Evolutionary conservation across 1,140 invertebrate genomes (phyloP).

Genomic region (Galendromus occidentalis): DNA sequence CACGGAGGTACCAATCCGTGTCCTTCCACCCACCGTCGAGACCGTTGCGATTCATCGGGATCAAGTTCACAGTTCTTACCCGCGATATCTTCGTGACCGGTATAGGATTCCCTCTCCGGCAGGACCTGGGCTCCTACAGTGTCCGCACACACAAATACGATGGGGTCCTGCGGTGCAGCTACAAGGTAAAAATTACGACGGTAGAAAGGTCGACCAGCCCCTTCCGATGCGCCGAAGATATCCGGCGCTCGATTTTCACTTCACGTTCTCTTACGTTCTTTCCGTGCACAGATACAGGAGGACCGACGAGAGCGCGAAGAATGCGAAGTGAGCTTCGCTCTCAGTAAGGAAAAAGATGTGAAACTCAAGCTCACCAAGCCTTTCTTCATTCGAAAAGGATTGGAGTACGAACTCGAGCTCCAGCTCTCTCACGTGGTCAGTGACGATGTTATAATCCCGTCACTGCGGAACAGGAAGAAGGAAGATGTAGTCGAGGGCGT

Average conservation of each 20-base stretch:
- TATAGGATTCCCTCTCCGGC: conserved; percentile 20
- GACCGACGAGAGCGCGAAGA: background rate
- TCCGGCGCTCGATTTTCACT: background rate
- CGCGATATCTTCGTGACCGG: conserved; percentile 22
- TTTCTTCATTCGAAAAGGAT: conserved; percentile 20
- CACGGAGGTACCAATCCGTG: conserved; percentile 19
- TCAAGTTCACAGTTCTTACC: conserved; percentile 21
- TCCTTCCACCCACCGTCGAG: conserved; percentile 19
- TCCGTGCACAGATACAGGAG: background rate
- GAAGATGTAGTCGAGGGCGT: conserved; percentile 19
- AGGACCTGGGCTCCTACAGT: conserved; percentile 19
- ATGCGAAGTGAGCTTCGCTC: conserved; percentile 14
- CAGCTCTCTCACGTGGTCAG: conserved; percentile 16
- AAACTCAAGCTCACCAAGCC: conserved; percentile 20
- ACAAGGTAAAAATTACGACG: background rate
- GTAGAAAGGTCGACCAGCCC: background rate
- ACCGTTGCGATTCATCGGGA: conserved; percentile 18
- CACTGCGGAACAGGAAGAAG: conserved; percentile 17
- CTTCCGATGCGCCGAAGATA: background rate
- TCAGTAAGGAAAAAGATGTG: conserved; percentile 23
- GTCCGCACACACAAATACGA: conserved; percentile 8
- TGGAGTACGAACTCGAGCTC: conserved; percentile 21
- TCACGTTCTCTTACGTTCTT: background rate
- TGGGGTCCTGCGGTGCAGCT: background rate
- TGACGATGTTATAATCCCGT: conserved; percentile 19